Evolutionary conservation across 2,113 vertebrate genomes (phyloP), one percentile per base, ranked within the genome.

Genomic region (Hydropotes inermis): DNA sequence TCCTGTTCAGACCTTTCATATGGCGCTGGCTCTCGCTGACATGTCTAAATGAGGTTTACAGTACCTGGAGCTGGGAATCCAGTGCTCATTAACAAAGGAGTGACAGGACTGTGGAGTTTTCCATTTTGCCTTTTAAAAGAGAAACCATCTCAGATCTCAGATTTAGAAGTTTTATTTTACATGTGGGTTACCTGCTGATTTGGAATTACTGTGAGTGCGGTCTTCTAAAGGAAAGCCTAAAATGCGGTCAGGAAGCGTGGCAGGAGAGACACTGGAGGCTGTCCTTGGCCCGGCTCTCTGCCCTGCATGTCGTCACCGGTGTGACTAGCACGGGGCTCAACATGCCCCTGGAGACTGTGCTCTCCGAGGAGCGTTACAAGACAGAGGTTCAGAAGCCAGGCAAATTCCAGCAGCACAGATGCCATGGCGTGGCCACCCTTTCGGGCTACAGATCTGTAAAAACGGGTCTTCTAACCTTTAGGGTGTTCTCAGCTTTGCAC

Each of bases 1-100:
- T 98, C 97, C 55, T 94, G 64, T 98, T 98, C 92, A 98, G 95
- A 95, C 61, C 96, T 98, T 98, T 97, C 97, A 97, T 98, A 97
- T 27, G 92, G 36, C 58, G 47, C 92, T 97, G 86, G 61, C 92
- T 98, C 97, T 98, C 97, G 94, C 97, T 98, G 98, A 98, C 96
- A 98, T 25, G 78, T 97, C 95, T 98, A 98, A 98, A 98, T 98
- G 97, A 98, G 70, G 87, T 98, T 98, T 98, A 92, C 50, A 91
- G 96, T 98, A 98, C 87, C 50, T 28, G 87, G 92, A 98, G 95
- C 95, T 91, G 39, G 96, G 95, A 98, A 97, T 98, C 98, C 94
- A 83, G 64, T 33, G 82, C 97, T 99, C 98, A 96, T 98, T 98
- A 99, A 96, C 91, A 36, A 91, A 96, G 50, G 98, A 27, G n/a